Conservation (phyloP, 1,140 invertebrate genomes). For the Eueides isabella region DNA sequence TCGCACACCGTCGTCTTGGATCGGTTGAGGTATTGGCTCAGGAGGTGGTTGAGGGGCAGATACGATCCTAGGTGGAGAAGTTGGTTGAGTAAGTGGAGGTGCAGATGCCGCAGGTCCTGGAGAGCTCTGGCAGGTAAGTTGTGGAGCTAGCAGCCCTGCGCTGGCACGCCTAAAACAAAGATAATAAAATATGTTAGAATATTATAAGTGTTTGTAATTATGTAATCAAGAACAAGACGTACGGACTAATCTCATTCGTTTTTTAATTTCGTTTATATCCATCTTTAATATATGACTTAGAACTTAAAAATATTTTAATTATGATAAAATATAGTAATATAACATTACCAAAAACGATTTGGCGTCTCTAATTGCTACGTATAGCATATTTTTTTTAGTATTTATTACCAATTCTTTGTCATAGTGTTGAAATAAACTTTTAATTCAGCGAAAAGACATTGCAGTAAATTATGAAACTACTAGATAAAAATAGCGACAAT, state of each 20-base stretch:
- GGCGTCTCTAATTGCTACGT: no score
- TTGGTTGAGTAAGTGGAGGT: constrained; percentile 65
- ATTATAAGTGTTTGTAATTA: neutral
- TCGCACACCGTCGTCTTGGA: constrained; percentile 73
- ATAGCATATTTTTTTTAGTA: no score
- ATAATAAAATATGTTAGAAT: constrained; percentile 11
- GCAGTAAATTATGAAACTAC: neutral
- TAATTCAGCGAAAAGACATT: neutral
- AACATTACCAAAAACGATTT: no score
- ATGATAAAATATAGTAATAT: no score
- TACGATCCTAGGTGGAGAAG: constrained; percentile 67
- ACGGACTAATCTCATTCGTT: no score
- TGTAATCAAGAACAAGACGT: neutral
- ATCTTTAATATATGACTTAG: no score
- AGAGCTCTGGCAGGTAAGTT: constrained; percentile 72
- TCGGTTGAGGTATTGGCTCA: constrained; percentile 62
- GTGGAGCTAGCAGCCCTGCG: constrained; percentile 67
- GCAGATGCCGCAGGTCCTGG: constrained; percentile 61
- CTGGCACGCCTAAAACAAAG: constrained; percentile 73
- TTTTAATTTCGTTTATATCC: no score
- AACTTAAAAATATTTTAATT: no score
- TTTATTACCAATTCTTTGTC: no score
- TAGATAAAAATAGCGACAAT: constrained; percentile 8
- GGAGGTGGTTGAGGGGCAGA: constrained; percentile 59
- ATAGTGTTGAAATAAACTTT: neutral